phyloP scores from a whole-genome alignment of 2,113 vertebrate genomes.

The Anhinga rufa region DNA sequence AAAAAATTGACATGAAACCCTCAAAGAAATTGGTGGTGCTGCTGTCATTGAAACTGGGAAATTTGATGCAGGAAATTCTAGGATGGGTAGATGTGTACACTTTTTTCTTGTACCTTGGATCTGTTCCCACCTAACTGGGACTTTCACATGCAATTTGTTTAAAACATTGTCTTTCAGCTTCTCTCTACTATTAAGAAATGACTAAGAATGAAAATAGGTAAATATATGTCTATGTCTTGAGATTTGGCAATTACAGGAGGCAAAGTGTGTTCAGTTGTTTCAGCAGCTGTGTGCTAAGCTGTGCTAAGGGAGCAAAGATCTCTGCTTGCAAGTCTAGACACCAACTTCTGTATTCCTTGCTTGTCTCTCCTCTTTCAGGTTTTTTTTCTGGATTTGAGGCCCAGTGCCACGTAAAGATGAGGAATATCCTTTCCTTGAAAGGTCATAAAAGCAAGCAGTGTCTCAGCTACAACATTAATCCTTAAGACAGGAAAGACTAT shows the following conservation, averaged over 20 bases:
- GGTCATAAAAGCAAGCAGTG: neutral
- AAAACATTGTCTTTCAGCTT: neutral
- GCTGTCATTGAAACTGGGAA: neutral
- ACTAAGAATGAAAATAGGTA: neutral
- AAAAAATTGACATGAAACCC: neutral
- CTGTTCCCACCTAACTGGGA: neutral
- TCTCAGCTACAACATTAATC: neutral
- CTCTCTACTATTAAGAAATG: neutral
- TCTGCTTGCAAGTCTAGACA: neutral
- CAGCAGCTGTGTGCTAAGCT: neutral
- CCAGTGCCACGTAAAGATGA: neutral
- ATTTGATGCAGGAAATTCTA: neutral
- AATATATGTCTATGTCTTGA: neutral
- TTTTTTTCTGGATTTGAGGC: neutral
- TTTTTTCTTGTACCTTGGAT: neutral
- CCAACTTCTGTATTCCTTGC: neutral
- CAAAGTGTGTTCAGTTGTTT: neutral
- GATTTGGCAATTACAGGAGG: neutral
- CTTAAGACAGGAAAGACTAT: neutral
- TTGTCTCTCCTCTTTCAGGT: neutral
- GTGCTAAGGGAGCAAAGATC: neutral
- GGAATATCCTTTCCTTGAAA: neutral
- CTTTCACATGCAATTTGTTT: neutral
- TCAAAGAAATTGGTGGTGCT: neutral
- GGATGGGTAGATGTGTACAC: neutral